Evolutionary conservation across 2,113 vertebrate species (phyloP).

Genomic region (Arothron firmamentum): DNA sequence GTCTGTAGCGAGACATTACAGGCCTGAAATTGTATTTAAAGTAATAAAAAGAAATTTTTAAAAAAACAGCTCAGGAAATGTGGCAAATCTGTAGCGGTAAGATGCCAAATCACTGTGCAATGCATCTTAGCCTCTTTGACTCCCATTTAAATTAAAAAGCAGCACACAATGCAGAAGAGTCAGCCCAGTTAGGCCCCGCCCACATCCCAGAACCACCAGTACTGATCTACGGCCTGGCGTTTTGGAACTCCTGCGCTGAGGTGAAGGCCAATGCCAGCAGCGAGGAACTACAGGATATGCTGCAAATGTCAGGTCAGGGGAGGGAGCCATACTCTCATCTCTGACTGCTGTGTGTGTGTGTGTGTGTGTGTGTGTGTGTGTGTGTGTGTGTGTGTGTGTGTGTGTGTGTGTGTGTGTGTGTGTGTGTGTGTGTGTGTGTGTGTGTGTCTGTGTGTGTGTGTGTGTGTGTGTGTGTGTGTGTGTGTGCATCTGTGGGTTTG

Average conservation of each 20-base stretch:
- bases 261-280: background rate
- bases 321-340: conserved; percentile 56
- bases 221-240: too few species aligned
- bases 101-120: background rate
- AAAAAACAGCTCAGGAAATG: too few species aligned
- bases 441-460: too few species aligned
- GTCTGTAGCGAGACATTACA: background rate
- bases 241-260: too few species aligned
- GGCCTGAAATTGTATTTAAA: background rate
- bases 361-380: too few species aligned
- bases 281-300: conserved; percentile 22
- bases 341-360: conserved; percentile 7
- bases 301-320: conserved; percentile 18
- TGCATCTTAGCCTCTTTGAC: too few species aligned
- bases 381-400: background rate
- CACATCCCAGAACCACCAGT: too few species aligned
- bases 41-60: background rate
- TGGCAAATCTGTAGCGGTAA: background rate
- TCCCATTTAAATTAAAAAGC: too few species aligned
- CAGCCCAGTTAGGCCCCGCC: too few species aligned
- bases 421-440: too few species aligned
- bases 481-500: background rate
- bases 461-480: too few species aligned
- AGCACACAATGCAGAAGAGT: too few species aligned
- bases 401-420: conserved; percentile 8